These are phyloP conservation scores for Harpagus bidentatus DNA, from an alignment of 2,113 vertebrate species.

Conservation along the genomic window DNA sequence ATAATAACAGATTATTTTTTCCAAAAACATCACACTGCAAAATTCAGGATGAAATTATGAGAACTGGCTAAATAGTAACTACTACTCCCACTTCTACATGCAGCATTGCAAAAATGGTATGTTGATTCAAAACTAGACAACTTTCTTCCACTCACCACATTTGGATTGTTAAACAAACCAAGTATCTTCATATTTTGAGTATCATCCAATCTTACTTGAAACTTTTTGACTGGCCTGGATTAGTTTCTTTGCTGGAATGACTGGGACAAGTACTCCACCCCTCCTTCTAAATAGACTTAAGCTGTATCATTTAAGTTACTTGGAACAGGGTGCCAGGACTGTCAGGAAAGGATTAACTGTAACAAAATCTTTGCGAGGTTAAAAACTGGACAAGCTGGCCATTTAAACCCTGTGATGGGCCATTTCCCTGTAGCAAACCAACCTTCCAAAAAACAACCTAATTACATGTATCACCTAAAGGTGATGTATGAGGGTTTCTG, in stretches of 20 bases:
- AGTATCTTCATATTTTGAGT: not conserved
- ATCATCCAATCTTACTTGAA: not conserved
- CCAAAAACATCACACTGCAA: not conserved
- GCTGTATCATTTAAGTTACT: not conserved
- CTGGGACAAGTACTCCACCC: not conserved
- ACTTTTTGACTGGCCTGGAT: not conserved
- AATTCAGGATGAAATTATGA: not conserved
- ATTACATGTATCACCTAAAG: not conserved
- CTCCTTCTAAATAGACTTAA: slow-evolving; percentile 48
- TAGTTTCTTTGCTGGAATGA: not conserved
- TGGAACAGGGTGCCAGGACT: not conserved
- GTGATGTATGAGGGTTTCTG: not conserved
- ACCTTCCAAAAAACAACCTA: not conserved
- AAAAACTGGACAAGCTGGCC: not conserved
- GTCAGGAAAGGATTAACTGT: slow-evolving; percentile 33
- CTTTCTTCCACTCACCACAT: not conserved
- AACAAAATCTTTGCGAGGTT: slow-evolving; percentile 33
- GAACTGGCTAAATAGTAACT: not conserved
- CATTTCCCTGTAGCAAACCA: not conserved
- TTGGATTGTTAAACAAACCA: not conserved
- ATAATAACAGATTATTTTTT: not conserved
- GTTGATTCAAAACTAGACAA: not conserved
- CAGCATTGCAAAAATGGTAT: not conserved
- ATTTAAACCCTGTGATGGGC: not conserved
- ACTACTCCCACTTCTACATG: not conserved